These are phyloP conservation scores for Scaptomyza reducta DNA, from an alignment of 2,888 invertebrate genomes.

Conservation along the genomic window DNA sequence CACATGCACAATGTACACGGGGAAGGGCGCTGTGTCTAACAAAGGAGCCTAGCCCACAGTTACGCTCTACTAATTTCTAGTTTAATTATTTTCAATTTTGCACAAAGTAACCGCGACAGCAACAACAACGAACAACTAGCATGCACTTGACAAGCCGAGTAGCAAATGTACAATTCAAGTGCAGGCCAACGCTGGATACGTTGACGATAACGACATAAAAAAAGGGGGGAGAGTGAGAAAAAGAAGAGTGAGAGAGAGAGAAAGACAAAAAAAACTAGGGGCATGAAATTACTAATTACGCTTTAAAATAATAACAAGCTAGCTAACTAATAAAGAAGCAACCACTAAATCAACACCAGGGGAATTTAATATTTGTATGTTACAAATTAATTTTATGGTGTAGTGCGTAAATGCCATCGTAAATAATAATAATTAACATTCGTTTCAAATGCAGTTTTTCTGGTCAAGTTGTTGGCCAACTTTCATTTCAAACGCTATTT, in stretches of 20 bases:
- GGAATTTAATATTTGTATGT: not conserved
- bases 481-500: too few species aligned
- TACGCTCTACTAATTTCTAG: slow-evolving; percentile 77
- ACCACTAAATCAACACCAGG: slow-evolving; percentile 10
- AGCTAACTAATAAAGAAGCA: slow-evolving; percentile 21
- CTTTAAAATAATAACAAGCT: slow-evolving; percentile 46
- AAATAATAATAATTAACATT: too few species aligned
- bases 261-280: slow-evolving; percentile 19
- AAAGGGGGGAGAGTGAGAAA: not conserved
- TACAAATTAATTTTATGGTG: not conserved
- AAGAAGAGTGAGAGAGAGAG: slow-evolving; percentile 4
- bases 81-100: slow-evolving; percentile 75
- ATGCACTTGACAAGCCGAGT: slow-evolving; percentile 60
- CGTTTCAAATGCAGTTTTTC: too few species aligned
- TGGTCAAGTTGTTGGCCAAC: too few species aligned
- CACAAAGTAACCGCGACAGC: slow-evolving; percentile 71
- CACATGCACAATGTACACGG: slow-evolving; percentile 15
- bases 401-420: too few species aligned
- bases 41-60: slow-evolving; percentile 45
- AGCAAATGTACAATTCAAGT: slow-evolving; percentile 63
- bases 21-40: slow-evolving; percentile 23
- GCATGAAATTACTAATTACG: slow-evolving; percentile 64
- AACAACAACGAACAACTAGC: slow-evolving; percentile 36
- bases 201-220: slow-evolving; percentile 3
- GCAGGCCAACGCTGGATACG: slow-evolving; percentile 47